These are phyloP conservation scores for Dolomedes plantarius DNA, from an alignment of 2,888 invertebrate species.

Conservation along the genomic window DNA sequence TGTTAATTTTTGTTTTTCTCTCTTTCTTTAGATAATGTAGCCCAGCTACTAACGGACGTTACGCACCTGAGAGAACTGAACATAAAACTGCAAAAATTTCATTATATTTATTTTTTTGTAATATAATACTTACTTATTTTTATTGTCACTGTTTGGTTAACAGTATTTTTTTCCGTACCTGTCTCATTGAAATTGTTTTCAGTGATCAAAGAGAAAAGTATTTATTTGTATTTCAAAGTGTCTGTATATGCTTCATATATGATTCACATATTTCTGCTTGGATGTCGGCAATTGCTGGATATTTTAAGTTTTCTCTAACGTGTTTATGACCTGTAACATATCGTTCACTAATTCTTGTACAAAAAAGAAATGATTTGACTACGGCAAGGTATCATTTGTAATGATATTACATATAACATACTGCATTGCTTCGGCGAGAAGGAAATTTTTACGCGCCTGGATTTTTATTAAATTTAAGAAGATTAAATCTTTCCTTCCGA, in stretches of 20 bases:
- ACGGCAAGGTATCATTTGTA: too few species aligned
- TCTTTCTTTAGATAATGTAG: constrained; percentile 34
- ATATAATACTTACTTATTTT: constrained; percentile 1
- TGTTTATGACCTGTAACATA: too few species aligned
- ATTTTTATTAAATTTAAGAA: too few species aligned
- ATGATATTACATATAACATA: too few species aligned
- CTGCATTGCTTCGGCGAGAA: too few species aligned
- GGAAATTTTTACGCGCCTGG: too few species aligned
- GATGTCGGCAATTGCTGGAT: not conserved
- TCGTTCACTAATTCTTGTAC: too few species aligned
- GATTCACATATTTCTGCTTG: not conserved
- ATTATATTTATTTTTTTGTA: constrained; percentile 44
- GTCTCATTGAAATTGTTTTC: constrained; percentile 2
- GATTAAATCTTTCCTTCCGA: too few species aligned
- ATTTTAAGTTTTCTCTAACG: not conserved
- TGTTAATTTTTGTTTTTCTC: not conserved
- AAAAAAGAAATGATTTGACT: too few species aligned
- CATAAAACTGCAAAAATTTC: not conserved
- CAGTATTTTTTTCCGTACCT: constrained; percentile 47
- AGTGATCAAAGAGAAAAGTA: constrained; percentile 45
- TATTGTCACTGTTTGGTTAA: constrained; percentile 8
- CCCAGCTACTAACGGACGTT: constrained; percentile 42
- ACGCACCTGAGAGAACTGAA: constrained; percentile 39
- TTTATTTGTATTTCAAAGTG: constrained; percentile 21
- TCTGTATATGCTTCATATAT: not conserved